Base-by-base conservation (phyloP, 30 jellyfish, hydroid and myxozoan genomes). In the Aurelia sp. region DNA sequence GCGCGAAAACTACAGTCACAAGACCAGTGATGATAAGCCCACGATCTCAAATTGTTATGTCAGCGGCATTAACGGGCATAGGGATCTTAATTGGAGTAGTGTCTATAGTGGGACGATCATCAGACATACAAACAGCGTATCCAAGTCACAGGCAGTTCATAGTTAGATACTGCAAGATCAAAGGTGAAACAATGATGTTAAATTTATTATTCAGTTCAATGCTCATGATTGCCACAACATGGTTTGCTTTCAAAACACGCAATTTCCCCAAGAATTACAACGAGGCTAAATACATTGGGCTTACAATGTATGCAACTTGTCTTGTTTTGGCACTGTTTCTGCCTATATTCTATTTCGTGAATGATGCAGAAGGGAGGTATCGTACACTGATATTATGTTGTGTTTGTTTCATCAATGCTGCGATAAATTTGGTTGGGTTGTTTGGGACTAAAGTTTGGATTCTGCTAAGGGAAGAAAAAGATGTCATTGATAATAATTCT, bases 221-320 rank as follows among this genome's bases (percentile, higher is more conserved):
- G 20, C 79, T 88, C 51, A 86, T 89, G 94, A 68, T 86, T 12
- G 77, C 76, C 19, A 82, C 95, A 62, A 94, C 99, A 50, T 74
- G 94, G 93, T 82, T 81, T 40, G 99, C 99, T 13, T 86, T 83
- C 87, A 89, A 94, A 64, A 94, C 99, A 55, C 74, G 99, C 18
- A 73, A 88, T 71, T 94, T 89, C 73, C 99, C 99, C 10, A 94
- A 89, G 92, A 89, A 89, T 65, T 94, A 94, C 86, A 94, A 94
- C 89, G 99, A 94, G 79, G 97, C 99, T 6, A 89, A 89, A 85
- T 84, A 88, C 79, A 94, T 94, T 20, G 99, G 97, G 44, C 74
- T 89, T 50, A 89, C 99, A 19, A 82, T 94, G 95, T 94, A 89
- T 78, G 57, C 84, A 11, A 74, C 99, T 2, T 94, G 97, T 79